Conservation (phyloP, 2,113 vertebrate genomes). For the Carettochelys insculpta region DNA sequence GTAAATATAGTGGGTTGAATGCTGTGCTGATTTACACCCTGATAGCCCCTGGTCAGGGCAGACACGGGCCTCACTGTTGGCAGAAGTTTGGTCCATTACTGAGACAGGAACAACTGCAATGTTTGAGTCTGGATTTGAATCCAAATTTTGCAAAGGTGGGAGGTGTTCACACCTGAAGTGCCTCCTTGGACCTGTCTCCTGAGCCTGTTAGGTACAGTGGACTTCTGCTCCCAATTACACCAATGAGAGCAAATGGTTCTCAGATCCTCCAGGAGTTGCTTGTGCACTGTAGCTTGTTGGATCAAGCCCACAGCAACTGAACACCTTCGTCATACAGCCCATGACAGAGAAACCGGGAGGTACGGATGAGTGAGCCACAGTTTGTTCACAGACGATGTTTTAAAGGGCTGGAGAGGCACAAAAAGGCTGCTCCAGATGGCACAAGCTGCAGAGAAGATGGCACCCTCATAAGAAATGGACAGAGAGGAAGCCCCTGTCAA, state of each 20-base stretch:
- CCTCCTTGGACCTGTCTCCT: too few relatives aligned
- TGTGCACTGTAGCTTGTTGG: rapidly evolving
- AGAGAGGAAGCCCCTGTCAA: not conserved
- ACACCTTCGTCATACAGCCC: not conserved
- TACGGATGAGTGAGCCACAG: not conserved
- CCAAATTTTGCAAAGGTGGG: not conserved
- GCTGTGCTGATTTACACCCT: not conserved
- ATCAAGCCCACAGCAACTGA: not conserved
- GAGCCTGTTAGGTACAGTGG: not conserved
- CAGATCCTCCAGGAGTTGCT: not conserved
- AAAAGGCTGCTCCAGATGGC: not conserved
- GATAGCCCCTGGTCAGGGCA: not conserved
- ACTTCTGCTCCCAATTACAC: not conserved
- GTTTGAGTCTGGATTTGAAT: not conserved
- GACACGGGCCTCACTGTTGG: not conserved
- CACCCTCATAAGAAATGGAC: rapidly evolving
- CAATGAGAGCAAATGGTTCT: not conserved
- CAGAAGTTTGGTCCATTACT: not conserved
- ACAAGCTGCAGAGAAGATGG: not conserved
- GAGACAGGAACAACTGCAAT: not conserved
- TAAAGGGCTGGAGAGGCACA: not conserved
- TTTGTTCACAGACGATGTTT: not conserved
- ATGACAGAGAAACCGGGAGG: not conserved
- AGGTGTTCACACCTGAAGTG: rapidly evolving
- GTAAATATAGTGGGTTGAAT: rapidly evolving